Evolutionary conservation across 2,113 vertebrate species (phyloP), one percentile per base, ranked within the genome.

Genomic region (Macquaria ambigua): DNA sequence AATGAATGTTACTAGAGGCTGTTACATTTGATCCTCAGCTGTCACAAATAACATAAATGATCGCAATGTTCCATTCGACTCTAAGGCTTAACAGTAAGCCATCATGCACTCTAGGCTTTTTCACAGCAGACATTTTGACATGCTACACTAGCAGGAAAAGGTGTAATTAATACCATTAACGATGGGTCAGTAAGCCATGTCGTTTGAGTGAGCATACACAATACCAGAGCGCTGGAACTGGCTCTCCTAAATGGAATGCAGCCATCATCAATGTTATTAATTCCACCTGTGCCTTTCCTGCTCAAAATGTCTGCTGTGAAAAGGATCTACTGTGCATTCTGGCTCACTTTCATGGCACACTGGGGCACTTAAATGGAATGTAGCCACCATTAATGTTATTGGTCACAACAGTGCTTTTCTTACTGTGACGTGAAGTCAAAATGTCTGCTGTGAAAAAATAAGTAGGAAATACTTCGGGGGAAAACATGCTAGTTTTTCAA

Each of bases 151-250:
- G 41, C 41, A 31, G 25, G 14, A 25, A 39, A 39, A 62, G n/a
- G 61, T 58, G 16, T 73, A 59, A 84, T 58, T 77, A 82, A 69
- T 76, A 10, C 37, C 53, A 61, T 52, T 77, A 74, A 67, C 25
- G 1, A 21, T 39, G 31, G 43, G 28, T 31, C 28, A 31, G 28
- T 34, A 34, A 34, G 34, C 34, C 34, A 34, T 5, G 34, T 34
- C 3, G 3, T 34, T 34, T n/a, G 31, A 34, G 31, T 34, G 31
- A 34, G 31, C 31, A 3, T 34, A 34, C 31, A 34, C 31, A 34
- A 34, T 3, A 34, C 31, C 31, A 34, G 31, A 34, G 31, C 31
- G 4, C 34, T 34, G 34, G 34, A 34, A 34, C 34, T 34, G 34
- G 34, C 34, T 34, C 34, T 34, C 34, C 34, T 34, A 34, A 34